phyloP scores from a whole-genome alignment of 2,113 vertebrate genomes.

The Petromus typicus region DNA sequence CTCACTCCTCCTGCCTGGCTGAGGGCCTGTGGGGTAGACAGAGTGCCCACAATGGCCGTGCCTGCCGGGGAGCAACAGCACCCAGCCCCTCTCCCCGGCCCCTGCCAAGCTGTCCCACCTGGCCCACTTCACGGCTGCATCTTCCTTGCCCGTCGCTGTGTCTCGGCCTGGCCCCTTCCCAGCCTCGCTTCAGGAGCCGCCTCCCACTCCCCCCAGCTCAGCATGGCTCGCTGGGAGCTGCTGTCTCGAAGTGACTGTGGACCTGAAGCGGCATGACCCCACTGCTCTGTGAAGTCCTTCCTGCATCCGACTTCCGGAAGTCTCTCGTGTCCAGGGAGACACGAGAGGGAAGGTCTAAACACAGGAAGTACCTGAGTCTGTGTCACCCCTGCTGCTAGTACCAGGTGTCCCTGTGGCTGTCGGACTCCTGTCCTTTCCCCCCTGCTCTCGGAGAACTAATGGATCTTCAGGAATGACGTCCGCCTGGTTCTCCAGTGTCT shows the following conservation, averaged over 20 bases:
- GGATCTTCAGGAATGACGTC: too few relatives aligned
- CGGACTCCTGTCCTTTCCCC: neutral
- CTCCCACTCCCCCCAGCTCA: neutral
- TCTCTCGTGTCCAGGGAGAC: neutral
- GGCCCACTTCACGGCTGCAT: neutral
- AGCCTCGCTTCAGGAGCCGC: neutral
- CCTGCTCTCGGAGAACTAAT: neutral
- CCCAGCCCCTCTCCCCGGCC: too few relatives aligned
- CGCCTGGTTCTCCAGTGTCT: neutral
- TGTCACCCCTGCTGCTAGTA: accelerated
- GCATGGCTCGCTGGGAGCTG: too few relatives aligned
- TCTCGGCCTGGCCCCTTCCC: neutral
- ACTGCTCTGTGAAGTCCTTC: neutral
- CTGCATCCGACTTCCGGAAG: neutral
- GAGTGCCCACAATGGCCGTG: too few relatives aligned
- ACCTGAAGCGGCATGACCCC: neutral
- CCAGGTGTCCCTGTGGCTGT: neutral
- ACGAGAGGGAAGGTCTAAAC: neutral
- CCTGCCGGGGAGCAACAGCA: neutral
- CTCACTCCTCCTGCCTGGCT: neutral
- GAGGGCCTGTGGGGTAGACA: neutral
- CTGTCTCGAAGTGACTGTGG: too few relatives aligned
- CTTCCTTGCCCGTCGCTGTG: neutral
- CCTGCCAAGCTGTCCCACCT: neutral
- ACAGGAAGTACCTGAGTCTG: neutral